Evolutionary conservation across 2,888 invertebrate genomes (phyloP).

Genomic region (Philereme transversata): DNA sequence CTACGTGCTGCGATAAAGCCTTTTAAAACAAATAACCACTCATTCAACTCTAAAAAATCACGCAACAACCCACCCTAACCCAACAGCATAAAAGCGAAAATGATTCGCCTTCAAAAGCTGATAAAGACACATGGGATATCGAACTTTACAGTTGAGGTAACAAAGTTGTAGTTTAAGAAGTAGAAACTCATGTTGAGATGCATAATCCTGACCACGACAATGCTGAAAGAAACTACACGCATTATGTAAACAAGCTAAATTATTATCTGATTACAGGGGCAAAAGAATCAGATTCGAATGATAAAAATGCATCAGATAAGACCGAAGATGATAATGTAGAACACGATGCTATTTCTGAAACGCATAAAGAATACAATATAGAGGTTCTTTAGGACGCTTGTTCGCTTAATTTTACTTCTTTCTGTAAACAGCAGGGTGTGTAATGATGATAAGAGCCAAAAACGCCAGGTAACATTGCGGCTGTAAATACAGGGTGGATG

Average conservation of each 20-base stretch:
- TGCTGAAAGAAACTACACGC: slow-evolving; percentile 53
- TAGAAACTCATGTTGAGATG: slow-evolving; percentile 59
- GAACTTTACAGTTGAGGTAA: slow-evolving; percentile 69
- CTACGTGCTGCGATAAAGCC: slow-evolving; percentile 79
- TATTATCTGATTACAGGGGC: slow-evolving; percentile 50
- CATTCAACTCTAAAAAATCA: slow-evolving; percentile 52
- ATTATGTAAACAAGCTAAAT: slow-evolving; percentile 56
- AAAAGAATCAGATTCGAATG: slow-evolving; percentile 58
- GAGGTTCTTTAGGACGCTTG: slow-evolving; percentile 66
- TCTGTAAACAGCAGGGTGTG: slow-evolving; percentile 37
- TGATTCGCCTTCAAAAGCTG: slow-evolving; percentile 33
- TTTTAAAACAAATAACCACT: slow-evolving; percentile 79
- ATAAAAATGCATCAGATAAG: slow-evolving; percentile 53
- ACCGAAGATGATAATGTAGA: slow-evolving; percentile 56
- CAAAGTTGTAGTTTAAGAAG: slow-evolving; percentile 72
- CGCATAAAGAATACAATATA: slow-evolving; percentile 64
- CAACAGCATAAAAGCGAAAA: slow-evolving; percentile 51
- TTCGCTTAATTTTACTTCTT: slow-evolving; percentile 66
- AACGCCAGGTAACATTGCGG: neutral
- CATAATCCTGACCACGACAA: slow-evolving; percentile 55
- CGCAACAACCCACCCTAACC: slow-evolving; percentile 54
- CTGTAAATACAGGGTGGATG: neutral
- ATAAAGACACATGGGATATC: slow-evolving; percentile 59
- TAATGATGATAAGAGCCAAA: slow-evolving; percentile 1
- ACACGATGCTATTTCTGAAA: slow-evolving; percentile 57